A percentile compares a stretch with the other conserved stretches of the same genome.
phyloP scores from a whole-genome alignment of 1,140 invertebrate genomes.

The Aphaenogaster floridana region DNA sequence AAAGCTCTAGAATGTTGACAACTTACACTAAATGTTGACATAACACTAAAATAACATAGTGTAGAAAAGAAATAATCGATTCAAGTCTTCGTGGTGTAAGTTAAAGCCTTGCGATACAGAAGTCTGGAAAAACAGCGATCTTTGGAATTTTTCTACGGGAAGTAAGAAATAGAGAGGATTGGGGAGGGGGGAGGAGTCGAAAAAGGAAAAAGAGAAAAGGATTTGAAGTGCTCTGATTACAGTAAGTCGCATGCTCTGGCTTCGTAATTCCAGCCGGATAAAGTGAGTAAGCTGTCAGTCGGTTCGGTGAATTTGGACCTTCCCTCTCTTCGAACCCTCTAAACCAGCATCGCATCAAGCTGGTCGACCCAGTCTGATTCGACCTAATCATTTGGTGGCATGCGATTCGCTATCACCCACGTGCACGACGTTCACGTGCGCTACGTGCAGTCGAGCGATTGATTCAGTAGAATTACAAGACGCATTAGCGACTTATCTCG shows the following conservation, averaged over 20 bases:
- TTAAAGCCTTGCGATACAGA: constrained; percentile 49
- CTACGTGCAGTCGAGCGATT: constrained; percentile 54
- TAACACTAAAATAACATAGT: background rate
- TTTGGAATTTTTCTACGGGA: constrained; percentile 52
- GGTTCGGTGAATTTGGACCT: constrained; percentile 64
- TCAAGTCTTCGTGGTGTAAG: background rate
- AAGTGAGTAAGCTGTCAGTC: constrained; percentile 70
- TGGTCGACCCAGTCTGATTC: constrained; percentile 57
- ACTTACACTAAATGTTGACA: background rate
- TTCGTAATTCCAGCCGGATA: constrained; percentile 71
- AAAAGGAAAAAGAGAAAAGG: background rate
- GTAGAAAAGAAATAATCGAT: background rate
- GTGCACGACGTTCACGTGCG: constrained; percentile 18
- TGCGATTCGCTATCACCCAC: constrained; percentile 60
- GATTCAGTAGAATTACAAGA: constrained; percentile 66
- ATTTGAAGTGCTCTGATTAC: constrained; percentile 57
- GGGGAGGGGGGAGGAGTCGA: background rate
- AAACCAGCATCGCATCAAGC: background rate
- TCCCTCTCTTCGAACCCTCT: constrained; percentile 5
- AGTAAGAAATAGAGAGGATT: background rate
- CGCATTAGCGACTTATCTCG: constrained; percentile 28
- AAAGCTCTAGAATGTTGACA: background rate
- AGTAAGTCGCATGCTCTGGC: constrained; percentile 67
- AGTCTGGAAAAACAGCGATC: constrained; percentile 45
- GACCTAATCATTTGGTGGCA: constrained; percentile 73